Base-by-base conservation (phyloP, 2,888 invertebrate species). In the Dendrolimus houi region DNA sequence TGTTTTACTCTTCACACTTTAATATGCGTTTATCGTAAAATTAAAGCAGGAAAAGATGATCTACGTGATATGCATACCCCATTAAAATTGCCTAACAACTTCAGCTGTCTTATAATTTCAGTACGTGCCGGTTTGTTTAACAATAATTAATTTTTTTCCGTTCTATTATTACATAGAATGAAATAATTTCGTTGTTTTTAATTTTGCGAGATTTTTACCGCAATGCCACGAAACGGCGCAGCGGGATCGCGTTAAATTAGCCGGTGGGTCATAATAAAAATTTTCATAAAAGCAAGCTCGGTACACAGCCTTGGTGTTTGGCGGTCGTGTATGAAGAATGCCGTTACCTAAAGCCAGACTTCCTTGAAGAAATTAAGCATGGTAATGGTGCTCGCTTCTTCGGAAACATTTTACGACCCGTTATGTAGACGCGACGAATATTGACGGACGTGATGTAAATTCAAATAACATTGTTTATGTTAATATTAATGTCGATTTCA, bases 361-460 rank as follows among this genome's bases (percentile, higher is more conserved):
- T 78, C 76, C 70, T 75, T 73, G 76, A 75, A 75, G 70, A 71
- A 75, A 77, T 78, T 77, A 75, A 76, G 69, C 72, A 77, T 78
- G 66, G 69, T 78, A 79, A 78, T 79, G 75, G 72, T 72, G 64
- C 60, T 70, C 66, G 66, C 64, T 77, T 79, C 75, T 72, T 72
- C 64, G 69, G 76, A 81, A 79, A 75, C 72, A 77, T 77, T 77
- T 65, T 63, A 66, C 64, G 64, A 63, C 69, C 87, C 85, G 86
- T 85, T 87, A 84, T 72, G 67, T 71, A 67, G 81, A 72, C 75
- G 77, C 72, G 75, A 71, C 75, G 71, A 75, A 78, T 76, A 76
- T 77, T 68, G 70, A 69, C 65, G 70, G 56, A 81, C 84, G 83
- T 85, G 85, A 81, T 68, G 61, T 57, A 75, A 74, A 81, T 85